Base-by-base conservation (phyloP, 2,113 vertebrate genomes). In the Egretta garzetta region DNA sequence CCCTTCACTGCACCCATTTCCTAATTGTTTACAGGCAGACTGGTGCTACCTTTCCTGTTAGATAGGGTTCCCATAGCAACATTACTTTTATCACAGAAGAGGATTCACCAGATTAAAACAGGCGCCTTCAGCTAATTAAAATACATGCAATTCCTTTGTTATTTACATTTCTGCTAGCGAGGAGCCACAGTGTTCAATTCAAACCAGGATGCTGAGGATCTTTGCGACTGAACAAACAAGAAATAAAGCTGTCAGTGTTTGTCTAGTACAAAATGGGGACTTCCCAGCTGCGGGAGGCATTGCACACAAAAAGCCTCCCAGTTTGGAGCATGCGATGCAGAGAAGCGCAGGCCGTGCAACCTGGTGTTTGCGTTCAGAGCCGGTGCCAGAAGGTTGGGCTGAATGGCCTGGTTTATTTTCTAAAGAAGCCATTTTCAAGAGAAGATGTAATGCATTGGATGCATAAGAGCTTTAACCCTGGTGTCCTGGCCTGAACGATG, bases 21-120 rank as follows among this genome's bases (percentile, higher is more conserved):
- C 86, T 80, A 71, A 91, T 88, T 93, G 95, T 86, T 91, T 96
- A 88, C 84, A 81, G 27, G 86, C 94, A 93, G 79, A 32, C 70
- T 73, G 60, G 84, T 77, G 56, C 63, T 85, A 80, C 92, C 91
- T 95, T 93, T 96, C 96, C 92, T 94, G 92, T 86, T 96, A 92
- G 97, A 90, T 95, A 90, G 89, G 39, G 97, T 98, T 98, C 95
- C 98, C 97, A 98, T 98, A 53, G 98, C 96, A 98, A 98, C 97
- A 4, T 80, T 86, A 94, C 72, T 97, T 96, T 96, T 97, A 97
- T 96, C 97, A 96, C 92, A 70, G 58, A 93, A 88, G 90, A 94
- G 94, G 97, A 97, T 95, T 94, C 96, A 86, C 96, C 86, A 94
- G 93, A 94, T 97, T 96, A 95, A 97, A 96, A 86, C 81, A 94